Evolutionary conservation across 2,888 invertebrate species (phyloP).

Genomic region (Drosophila quinaria): DNA sequence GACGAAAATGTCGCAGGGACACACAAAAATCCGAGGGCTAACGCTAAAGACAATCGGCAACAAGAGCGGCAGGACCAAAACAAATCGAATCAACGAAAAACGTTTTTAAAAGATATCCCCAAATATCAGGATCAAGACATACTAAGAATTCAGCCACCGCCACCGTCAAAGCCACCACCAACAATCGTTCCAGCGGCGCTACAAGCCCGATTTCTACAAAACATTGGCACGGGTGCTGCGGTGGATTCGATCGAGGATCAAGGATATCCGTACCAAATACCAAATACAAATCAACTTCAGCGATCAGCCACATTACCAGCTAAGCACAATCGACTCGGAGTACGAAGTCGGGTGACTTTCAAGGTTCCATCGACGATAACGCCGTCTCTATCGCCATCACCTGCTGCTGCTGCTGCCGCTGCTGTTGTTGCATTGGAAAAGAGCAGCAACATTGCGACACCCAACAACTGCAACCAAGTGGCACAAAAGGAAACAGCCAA

Average conservation of each 20-base stretch:
- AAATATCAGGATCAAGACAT: slow-evolving; percentile 30
- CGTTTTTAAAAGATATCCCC: slow-evolving; percentile 29
- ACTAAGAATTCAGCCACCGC: slow-evolving; percentile 45
- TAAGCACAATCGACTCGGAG: slow-evolving; percentile 78
- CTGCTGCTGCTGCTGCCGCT: not conserved
- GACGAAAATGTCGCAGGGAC: slow-evolving; percentile 63
- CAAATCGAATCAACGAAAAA: slow-evolving; percentile 33
- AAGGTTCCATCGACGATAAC: slow-evolving; percentile 68
- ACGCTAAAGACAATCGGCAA: slow-evolving; percentile 24
- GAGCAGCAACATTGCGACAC: slow-evolving; percentile 35
- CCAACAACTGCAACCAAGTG: slow-evolving; percentile 25
- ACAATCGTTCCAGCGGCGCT: slow-evolving; percentile 26
- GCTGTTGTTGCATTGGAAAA: slow-evolving; percentile 34
- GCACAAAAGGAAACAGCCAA: slow-evolving; percentile 80
- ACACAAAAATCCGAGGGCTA: slow-evolving; percentile 16
- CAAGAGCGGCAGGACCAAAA: slow-evolving; percentile 18
- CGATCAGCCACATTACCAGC: slow-evolving; percentile 85
- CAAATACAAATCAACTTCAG: slow-evolving; percentile 75
- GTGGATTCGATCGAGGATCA: slow-evolving; percentile 33
- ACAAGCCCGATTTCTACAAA: slow-evolving; percentile 41
- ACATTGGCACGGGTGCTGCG: slow-evolving; percentile 18
- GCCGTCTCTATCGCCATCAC: slow-evolving; percentile 48
- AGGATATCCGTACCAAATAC: slow-evolving; percentile 3
- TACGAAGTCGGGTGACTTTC: slow-evolving; percentile 83
- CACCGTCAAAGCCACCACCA: slow-evolving; percentile 68